Conservation (phyloP, 2,113 vertebrate species). For the Trachemys scripta region DNA sequence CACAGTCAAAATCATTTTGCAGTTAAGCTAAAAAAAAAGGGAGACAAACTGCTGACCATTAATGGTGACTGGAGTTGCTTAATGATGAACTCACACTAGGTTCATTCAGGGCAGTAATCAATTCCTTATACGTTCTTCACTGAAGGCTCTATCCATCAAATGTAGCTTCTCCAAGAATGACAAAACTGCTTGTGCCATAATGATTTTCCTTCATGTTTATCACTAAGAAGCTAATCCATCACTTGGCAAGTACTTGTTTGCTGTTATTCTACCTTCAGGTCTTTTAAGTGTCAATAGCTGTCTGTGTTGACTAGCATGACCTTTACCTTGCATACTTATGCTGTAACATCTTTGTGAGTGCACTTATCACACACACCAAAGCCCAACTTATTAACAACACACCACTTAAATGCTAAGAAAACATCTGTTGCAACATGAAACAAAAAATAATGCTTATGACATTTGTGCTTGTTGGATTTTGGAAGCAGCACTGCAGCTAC, state of each 20-base stretch:
- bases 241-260: background rate
- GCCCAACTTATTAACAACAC: background rate
- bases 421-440: background rate
- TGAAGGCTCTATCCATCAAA: constrained; percentile 70
- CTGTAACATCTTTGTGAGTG: background rate
- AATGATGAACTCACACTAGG: constrained; percentile 52
- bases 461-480: background rate
- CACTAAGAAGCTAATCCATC: constrained; percentile 50
- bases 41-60: constrained; percentile 16
- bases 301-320: background rate
- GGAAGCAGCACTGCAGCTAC: background rate
- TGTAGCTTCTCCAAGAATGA: constrained; percentile 29
- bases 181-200: constrained; percentile 53
- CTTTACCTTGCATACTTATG: background rate
- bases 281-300: constrained; percentile 26
- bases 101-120: constrained; percentile 41
- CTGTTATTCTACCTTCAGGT: background rate
- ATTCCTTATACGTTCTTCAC: constrained; percentile 56
- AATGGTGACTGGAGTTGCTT: constrained; percentile 22
- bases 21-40: constrained; percentile 12
- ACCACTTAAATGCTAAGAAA: background rate
- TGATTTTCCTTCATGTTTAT: constrained; percentile 75
- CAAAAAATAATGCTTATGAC: background rate
- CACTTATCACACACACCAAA: background rate
- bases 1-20: constrained; percentile 16